These are phyloP conservation scores for Cheilosia impressa DNA, from an alignment of 2,888 invertebrate species.

Conservation along the genomic window DNA sequence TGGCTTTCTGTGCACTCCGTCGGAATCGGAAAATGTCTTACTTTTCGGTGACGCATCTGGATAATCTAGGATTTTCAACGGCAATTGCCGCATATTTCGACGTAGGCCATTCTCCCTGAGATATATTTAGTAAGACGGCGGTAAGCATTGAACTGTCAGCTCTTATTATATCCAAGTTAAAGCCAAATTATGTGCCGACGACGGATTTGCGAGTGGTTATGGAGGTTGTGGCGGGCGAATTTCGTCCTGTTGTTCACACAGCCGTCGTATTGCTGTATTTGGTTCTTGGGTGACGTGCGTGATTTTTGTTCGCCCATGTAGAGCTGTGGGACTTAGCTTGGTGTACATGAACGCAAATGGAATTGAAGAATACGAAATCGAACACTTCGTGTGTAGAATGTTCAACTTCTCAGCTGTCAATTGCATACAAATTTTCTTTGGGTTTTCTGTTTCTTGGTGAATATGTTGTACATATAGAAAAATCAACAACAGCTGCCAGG, in stretches of 20 bases:
- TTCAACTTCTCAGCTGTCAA: constrained; percentile 12
- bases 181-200: constrained; percentile 57
- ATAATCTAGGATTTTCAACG: constrained; percentile 30
- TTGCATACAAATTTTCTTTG: constrained; percentile 20
- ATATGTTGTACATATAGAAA: neutral
- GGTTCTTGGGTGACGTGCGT: neutral
- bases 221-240: neutral
- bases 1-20: constrained; percentile 10
- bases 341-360: neutral
- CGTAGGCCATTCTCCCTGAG: neutral
- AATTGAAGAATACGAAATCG: constrained; percentile 23
- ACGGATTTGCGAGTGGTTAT: constrained; percentile 30
- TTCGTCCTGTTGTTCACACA: constrained; percentile 9
- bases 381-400: constrained; percentile 30
- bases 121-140: constrained; percentile 12
- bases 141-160: constrained; percentile 38
- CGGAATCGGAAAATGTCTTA: no score
- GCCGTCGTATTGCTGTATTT: constrained; percentile 11
- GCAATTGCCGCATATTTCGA: neutral
- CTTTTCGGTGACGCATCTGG: no score
- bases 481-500: constrained; percentile 2
- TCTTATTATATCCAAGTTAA: constrained; percentile 42
- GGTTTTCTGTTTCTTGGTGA: neutral
- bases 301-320: constrained; percentile 3
- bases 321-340: neutral